Evolutionary conservation across 2,888 invertebrate genomes (phyloP).

Genomic region (Pharmacophagus antenor): DNA sequence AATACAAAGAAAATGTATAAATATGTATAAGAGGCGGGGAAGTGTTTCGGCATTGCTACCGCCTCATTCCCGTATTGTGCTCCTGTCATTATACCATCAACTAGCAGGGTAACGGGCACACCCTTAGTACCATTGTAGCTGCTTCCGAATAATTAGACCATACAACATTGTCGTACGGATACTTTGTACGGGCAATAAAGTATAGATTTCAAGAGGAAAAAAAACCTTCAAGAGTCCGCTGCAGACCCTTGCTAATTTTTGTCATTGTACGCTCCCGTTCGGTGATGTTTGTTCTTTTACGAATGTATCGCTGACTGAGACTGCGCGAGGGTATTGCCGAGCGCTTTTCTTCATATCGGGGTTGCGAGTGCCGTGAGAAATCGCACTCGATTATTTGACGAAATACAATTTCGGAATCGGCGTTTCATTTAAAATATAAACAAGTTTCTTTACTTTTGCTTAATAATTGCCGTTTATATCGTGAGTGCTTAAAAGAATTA

Average conservation of each 20-base stretch:
- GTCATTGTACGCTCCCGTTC: conserved; percentile 63
- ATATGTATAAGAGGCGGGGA: conserved; percentile 74
- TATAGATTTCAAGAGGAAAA: conserved; percentile 72
- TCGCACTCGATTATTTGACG: conserved; percentile 31
- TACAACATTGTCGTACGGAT: conserved; percentile 54
- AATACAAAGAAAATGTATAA: conserved; percentile 53
- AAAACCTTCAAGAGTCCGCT: conserved; percentile 61
- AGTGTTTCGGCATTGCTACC: conserved; percentile 61
- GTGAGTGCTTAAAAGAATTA: no score
- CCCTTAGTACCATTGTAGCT: conserved; percentile 69
- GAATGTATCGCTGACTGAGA: conserved; percentile 48
- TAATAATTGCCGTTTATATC: no score
- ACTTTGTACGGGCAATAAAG: conserved; percentile 61
- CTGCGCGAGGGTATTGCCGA: conserved; percentile 51
- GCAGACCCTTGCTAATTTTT: conserved; percentile 69
- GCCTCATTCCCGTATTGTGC: conserved; percentile 60
- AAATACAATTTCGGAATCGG: no score
- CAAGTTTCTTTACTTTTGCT: neutral
- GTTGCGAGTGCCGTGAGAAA: conserved; percentile 73
- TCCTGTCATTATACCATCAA: conserved; percentile 62
- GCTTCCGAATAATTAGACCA: conserved; percentile 77
- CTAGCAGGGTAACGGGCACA: conserved; percentile 64
- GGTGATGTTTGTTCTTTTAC: conserved; percentile 55
- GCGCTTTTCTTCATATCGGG: conserved; percentile 50
- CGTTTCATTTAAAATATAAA: no score